Conservation (phyloP, 2,888 invertebrate species). For the Dynastes hyllus region DNA sequence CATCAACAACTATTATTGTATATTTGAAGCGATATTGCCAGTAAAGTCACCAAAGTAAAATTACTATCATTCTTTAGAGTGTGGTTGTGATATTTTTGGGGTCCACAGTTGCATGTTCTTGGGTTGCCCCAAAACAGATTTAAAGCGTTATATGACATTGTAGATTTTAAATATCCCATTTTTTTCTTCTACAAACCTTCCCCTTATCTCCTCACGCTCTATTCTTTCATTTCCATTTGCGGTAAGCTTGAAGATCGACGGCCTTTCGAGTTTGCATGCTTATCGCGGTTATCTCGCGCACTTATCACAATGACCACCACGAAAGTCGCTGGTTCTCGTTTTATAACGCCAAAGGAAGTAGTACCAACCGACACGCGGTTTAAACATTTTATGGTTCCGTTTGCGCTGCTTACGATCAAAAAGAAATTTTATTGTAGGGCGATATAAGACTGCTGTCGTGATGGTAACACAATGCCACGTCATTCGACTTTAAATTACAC, state of each 20-base stretch:
- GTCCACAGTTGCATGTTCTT: too few relatives aligned
- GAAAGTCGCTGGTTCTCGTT: constrained; percentile 16
- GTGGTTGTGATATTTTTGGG: too few relatives aligned
- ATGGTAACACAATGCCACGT: constrained; percentile 27
- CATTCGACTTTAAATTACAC: constrained; percentile 6
- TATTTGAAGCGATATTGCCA: too few relatives aligned
- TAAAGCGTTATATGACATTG: too few relatives aligned
- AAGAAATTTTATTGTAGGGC: constrained; percentile 27
- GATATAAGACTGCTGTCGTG: background rate
- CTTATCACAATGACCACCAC: constrained; percentile 39
- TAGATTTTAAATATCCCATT: too few relatives aligned
- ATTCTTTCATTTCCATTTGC: background rate
- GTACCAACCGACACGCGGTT: constrained; percentile 16
- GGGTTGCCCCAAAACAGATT: too few relatives aligned
- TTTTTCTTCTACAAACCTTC: too few relatives aligned
- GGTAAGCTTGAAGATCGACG: constrained; percentile 21
- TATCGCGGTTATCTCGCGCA: constrained; percentile 13
- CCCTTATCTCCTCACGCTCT: too few relatives aligned
- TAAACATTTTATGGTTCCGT: constrained; percentile 35
- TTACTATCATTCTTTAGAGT: too few relatives aligned
- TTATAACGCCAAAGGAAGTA: constrained; percentile 25
- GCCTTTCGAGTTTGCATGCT: constrained; percentile 23
- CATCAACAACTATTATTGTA: too few relatives aligned
- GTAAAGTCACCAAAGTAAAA: too few relatives aligned
- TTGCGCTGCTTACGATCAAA: constrained; percentile 19